phyloP scores from a whole-genome alignment of 1,140 invertebrate species.

The Bilobella aurantiaca region DNA sequence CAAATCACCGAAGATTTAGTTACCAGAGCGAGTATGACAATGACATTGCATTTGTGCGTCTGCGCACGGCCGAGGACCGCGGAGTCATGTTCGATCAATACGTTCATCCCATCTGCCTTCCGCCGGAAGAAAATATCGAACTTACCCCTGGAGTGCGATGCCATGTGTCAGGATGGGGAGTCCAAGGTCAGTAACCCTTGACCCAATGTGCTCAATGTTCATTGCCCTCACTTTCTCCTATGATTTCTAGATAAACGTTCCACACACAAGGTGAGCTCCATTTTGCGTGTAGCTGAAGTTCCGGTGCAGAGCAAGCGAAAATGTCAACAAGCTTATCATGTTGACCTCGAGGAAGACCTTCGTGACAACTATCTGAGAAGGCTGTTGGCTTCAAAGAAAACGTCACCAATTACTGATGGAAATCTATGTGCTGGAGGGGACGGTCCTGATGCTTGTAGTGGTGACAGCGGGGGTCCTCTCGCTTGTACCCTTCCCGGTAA shows the following conservation, averaged over 20 bases:
- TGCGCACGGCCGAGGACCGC: background rate
- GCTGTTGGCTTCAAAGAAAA: background rate
- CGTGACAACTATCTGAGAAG: conserved; percentile 2
- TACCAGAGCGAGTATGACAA: conserved; percentile 8
- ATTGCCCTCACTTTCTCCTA: background rate
- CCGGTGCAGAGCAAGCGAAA: background rate
- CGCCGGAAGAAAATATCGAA: background rate
- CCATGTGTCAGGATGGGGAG: conserved; percentile 10
- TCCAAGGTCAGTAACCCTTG: background rate
- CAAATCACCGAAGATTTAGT: background rate
- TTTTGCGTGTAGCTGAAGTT: background rate
- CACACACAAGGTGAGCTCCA: conserved; percentile 1
- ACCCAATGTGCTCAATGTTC: background rate
- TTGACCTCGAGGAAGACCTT: conserved; percentile 1
- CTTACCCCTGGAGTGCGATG: background rate
- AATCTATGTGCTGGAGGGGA: conserved; percentile 8
- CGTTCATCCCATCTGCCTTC: conserved; percentile 11
- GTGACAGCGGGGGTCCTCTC: conserved; percentile 9
- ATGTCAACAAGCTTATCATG: conserved; percentile 1
- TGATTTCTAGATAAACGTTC: conserved; percentile 4
- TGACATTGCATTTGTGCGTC: conserved; percentile 5
- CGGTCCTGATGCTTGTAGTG: conserved; percentile 7
- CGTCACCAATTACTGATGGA: background rate
- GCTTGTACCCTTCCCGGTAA: conserved; percentile 6
- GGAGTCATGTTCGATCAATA: conserved; percentile 7